These are phyloP conservation scores for Drosophila aldrichi DNA, from an alignment of 2,888 invertebrate genomes.

Conservation along the genomic window DNA sequence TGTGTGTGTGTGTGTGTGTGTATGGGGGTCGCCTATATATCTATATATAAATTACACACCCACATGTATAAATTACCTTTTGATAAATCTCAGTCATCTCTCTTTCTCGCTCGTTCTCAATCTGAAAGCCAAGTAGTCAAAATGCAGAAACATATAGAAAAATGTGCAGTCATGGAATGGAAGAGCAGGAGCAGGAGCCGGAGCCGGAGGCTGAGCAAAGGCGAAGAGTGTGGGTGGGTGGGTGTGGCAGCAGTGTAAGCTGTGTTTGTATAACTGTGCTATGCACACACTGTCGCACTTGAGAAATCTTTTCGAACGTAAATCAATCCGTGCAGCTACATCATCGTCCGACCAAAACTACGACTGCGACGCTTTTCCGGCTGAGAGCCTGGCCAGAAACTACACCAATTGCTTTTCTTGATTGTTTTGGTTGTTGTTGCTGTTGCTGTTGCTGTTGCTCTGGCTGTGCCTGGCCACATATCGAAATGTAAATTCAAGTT, in stretches of 20 bases:
- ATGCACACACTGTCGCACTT: slow-evolving; percentile 73
- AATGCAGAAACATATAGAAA: slow-evolving; percentile 66
- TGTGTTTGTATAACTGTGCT: slow-evolving; percentile 39
- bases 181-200: background rate
- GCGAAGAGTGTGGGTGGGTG: background rate
- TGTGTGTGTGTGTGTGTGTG: background rate
- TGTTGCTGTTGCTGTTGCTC: background rate
- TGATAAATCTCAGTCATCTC: slow-evolving; percentile 85
- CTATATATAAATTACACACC: slow-evolving; percentile 71
- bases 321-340: slow-evolving; percentile 83
- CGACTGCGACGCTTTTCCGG: slow-evolving; percentile 34
- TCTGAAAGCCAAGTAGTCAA: slow-evolving; percentile 31
- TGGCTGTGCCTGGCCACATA: slow-evolving; percentile 58
- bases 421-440: slow-evolving; percentile 64
- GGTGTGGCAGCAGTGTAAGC: slow-evolving; percentile 19
- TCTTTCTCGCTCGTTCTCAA: background rate
- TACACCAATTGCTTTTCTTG: slow-evolving; percentile 73
- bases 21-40: slow-evolving; percentile 30
- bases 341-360: slow-evolving; percentile 64
- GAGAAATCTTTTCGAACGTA: slow-evolving; percentile 85
- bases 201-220: background rate
- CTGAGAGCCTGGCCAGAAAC: slow-evolving; percentile 21
- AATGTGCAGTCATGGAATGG: slow-evolving; percentile 37
- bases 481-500: slow-evolving; percentile 75
- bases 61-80: slow-evolving; percentile 85